Evolutionary conservation across 2,888 invertebrate species (phyloP), one percentile per base, ranked within the genome.

Genomic region (Acleris holmiana): DNA sequence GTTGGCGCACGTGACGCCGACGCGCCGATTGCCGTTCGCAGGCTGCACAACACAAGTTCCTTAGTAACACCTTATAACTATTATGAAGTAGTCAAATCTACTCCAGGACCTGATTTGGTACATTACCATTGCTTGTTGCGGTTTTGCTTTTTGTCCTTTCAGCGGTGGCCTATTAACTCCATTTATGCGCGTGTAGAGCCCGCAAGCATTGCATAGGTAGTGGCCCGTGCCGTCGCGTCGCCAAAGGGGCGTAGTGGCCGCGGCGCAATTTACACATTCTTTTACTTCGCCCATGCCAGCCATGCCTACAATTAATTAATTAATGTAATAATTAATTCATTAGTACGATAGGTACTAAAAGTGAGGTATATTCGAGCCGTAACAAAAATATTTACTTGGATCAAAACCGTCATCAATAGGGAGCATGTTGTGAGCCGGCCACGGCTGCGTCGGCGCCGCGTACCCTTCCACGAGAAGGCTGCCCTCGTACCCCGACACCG

Each of bases 121-220:
- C 2, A 35, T 69, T 70, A 91, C 91, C 79, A 91, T 86, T 73
- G 94, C 93, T 77, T 94, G 93, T 80, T 93, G 94, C 63, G 94
- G 94, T 84, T 95, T 95, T 73, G 94, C 93, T 81, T 94, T 94
- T 78, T 94, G 94, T 61, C 94, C 93, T 80, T 96, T 95, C 72
- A 92, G 86, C 56, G 92, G 93, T 66, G 97, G 97, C 71, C 97
- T 93, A 90, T 97, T 97, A 83, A 96, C 93, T 74, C 94, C 94
- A 84, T 94, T 94, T 87, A 94, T 94, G 82, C 94, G 93, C 79
- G 88, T 93, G 94, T 99, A 99, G 77, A 99, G 96, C 78, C 99
- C 99, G 93, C 99, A 99, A 73, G 99, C 99, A 94, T 99, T 99
- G 95, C 99, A 99, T 80, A 99, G 95, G 93, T 99, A 99, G 94